Conservation (phyloP, 2,888 invertebrate species). For the Oscheius myriophilus region DNA sequence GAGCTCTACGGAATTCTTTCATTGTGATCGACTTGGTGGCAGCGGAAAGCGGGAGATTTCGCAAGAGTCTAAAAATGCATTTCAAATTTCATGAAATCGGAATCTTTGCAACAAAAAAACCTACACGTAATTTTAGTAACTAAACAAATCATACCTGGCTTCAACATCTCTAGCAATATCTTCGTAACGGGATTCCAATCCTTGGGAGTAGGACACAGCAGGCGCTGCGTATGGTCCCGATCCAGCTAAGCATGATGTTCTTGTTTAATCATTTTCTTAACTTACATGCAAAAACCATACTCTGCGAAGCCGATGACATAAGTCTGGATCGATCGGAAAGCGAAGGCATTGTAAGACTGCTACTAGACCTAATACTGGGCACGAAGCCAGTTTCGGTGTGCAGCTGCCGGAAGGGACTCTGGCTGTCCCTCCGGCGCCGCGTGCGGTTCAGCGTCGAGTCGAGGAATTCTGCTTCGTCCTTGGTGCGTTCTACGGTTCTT, state of each 20-base stretch:
- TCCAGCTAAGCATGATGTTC: slow-evolving; percentile 35
- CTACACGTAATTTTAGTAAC: too few relatives aligned
- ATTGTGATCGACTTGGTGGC: slow-evolving; percentile 42
- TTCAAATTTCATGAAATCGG: neutral
- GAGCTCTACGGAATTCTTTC: slow-evolving; percentile 63
- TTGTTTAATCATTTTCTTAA: neutral
- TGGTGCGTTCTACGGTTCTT: slow-evolving; percentile 56
- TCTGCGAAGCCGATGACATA: slow-evolving; percentile 35
- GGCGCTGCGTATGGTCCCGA: slow-evolving; percentile 68
- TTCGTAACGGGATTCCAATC: slow-evolving; percentile 65
- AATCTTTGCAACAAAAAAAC: too few relatives aligned
- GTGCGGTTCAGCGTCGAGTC: slow-evolving; percentile 51
- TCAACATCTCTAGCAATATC: slow-evolving; percentile 61
- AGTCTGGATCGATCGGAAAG: slow-evolving; percentile 39
- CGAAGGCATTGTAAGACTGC: slow-evolving; percentile 36
- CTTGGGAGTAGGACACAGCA: slow-evolving; percentile 59
- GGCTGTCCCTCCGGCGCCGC: slow-evolving; percentile 42
- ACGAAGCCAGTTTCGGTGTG: slow-evolving; percentile 53
- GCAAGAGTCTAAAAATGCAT: slow-evolving; percentile 9
- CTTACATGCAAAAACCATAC: slow-evolving; percentile 43
- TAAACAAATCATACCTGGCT: too few relatives aligned
- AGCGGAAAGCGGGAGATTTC: slow-evolving; percentile 14
- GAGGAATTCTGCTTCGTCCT: slow-evolving; percentile 62
- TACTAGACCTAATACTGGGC: slow-evolving; percentile 44
- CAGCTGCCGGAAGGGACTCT: slow-evolving; percentile 59